Percentiles rank a stretch among this genome's conserved stretches.
Conservation (phyloP, 2,797 vertebrate species). For the Ceryle rudis region DNA sequence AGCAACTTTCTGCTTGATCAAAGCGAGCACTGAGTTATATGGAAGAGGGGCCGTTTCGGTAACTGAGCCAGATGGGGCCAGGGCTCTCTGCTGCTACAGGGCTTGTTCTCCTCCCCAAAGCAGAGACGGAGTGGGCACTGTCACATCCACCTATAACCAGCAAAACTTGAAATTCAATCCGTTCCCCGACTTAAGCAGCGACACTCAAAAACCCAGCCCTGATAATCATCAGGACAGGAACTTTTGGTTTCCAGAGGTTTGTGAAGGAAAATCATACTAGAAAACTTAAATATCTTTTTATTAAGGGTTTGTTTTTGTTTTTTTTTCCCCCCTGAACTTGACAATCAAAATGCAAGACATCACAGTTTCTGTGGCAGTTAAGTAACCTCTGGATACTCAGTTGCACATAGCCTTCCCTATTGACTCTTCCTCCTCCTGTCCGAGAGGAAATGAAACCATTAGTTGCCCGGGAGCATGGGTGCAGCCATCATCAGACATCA, state of each 20-base stretch:
- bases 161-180: not conserved
- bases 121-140: fast-evolving
- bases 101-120: not conserved
- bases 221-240: not conserved
- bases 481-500: not conserved
- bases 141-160: not conserved
- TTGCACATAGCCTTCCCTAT: not conserved
- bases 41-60: not conserved
- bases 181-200: not conserved
- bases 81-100: not conserved
- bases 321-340: too few species aligned
- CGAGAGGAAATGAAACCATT: not conserved
- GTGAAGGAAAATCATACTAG: not conserved
- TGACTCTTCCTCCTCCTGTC: not conserved
- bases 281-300: not conserved
- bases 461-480: not conserved
- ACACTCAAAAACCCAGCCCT: not conserved
- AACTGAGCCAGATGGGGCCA: not conserved
- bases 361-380: not conserved
- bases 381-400: not conserved
- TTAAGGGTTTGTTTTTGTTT: too few species aligned
- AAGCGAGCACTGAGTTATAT: fast-evolving
- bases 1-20: not conserved
- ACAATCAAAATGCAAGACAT: fast-evolving
- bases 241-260: not conserved